Percentiles rank a stretch among this genome's conserved stretches.
Conservation (phyloP, 2,113 vertebrate species). For the Centrocercus urophasianus region DNA sequence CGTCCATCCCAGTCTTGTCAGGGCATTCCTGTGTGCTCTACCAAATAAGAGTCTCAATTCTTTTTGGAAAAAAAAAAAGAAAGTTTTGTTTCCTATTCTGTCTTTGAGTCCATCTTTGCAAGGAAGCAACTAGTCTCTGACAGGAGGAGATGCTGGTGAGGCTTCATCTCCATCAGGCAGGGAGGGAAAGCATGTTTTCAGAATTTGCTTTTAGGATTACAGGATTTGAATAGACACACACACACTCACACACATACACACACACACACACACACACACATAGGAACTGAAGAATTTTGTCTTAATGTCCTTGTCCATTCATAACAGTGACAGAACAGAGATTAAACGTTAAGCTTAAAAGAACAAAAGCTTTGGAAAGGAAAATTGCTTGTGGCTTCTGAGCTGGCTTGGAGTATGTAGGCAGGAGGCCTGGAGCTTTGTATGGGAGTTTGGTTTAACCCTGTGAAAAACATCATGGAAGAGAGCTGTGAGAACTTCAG, state of each 20-base stretch:
- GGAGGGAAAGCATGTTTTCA: not conserved
- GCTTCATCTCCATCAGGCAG: not conserved
- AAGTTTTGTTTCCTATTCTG: not conserved
- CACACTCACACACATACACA: not conserved
- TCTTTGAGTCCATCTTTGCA: not conserved
- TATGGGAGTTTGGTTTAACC: not conserved
- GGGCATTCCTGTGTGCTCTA: not conserved
- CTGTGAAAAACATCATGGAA: not conserved
- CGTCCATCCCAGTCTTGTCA: fast-evolving
- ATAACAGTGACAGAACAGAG: not conserved
- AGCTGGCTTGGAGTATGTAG: not conserved
- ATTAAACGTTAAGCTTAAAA: not conserved
- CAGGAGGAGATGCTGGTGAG: not conserved
- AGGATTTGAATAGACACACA: not conserved
- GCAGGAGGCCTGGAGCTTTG: not conserved
- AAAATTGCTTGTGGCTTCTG: not conserved
- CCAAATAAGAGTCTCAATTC: not conserved
- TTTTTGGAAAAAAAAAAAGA: not conserved
- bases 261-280: not conserved
- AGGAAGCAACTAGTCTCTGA: not conserved
- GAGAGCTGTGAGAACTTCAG: not conserved
- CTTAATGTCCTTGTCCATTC: not conserved
- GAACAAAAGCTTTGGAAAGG: not conserved
- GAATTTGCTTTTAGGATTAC: not conserved
- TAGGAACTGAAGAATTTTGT: not conserved